Evolutionary conservation across 2,888 invertebrate genomes (phyloP), one percentile per base, ranked within the genome.

Genomic region (Andrena chrysosceles): DNA sequence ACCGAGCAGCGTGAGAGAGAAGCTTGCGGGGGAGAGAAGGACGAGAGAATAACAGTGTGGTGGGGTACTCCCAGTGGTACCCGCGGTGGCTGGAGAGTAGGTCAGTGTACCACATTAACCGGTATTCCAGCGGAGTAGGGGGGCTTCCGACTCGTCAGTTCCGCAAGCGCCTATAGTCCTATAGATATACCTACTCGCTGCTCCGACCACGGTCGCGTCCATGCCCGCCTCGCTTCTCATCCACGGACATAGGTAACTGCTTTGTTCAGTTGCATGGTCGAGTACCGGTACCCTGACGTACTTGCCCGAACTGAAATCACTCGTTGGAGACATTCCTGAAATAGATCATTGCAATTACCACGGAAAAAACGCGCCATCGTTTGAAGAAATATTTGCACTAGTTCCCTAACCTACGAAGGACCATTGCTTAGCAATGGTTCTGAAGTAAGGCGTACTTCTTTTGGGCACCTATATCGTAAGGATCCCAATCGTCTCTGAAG

Each of bases 51-150:
- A 89, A 87, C 87, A 89, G 81, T 54, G 69, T 84, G 84, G 88
- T 83, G 90, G 87, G 89, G 87, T 64, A 74, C 83, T 82, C 82
- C 83, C 72, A 64, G 86, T 87, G 87, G 88, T 89, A 88, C 71
- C 42, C 83, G 87, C 79, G 85, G 86, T 87, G 85, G 84, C 89
- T 88, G 82, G 88, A 93, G 93, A 93, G 94, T 93, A 93, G 94
- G 93, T 94, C 93, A 94, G 93, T 93, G 93, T 93, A 94, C 94
- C 93, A 93, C 93, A 92, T 93, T 91, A 92, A 90, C 91, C 91
- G 92, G 90, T 91, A 91, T 90, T 88, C 85, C 75, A 81, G 68
- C 71, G 79, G 68, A 75, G 90, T 84, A 83, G 88, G 88, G 88
- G 87, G 87, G 91, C 92, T 92, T 92, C 91, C 92, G 92, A 92